Evolutionary conservation across 2,113 vertebrate genomes (phyloP).

Genomic region (Calyptomena viridis): DNA sequence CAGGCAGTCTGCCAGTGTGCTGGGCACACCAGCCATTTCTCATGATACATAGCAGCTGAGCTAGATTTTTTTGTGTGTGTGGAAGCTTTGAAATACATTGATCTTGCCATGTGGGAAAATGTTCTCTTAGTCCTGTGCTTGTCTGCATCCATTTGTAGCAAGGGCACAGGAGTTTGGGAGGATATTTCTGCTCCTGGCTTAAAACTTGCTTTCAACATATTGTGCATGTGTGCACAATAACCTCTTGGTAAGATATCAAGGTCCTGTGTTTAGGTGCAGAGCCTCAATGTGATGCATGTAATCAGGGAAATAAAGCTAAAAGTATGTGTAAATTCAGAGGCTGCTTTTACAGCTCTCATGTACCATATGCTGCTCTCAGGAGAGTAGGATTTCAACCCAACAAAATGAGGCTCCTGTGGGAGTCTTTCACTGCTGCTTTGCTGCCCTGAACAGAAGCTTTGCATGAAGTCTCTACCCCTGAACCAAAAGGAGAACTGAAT

Average conservation of each 20-base stretch:
- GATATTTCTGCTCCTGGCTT: background rate
- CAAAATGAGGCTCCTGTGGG: background rate
- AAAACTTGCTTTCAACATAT: background rate
- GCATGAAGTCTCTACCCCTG: background rate
- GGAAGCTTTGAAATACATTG: background rate
- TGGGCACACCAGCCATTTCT: constrained; percentile 9
- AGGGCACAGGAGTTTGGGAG: background rate
- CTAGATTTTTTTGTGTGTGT: background rate
- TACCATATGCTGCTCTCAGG: background rate
- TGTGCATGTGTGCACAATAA: background rate
- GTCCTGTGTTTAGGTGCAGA: background rate
- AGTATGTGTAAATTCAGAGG: background rate
- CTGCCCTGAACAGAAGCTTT: background rate
- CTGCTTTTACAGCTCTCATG: background rate
- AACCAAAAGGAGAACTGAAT: background rate
- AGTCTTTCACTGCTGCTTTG: background rate
- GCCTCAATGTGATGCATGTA: background rate
- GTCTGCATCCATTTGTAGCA: background rate
- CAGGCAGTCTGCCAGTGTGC: constrained; percentile 57
- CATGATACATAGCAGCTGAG: constrained; percentile 42
- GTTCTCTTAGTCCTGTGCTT: background rate
- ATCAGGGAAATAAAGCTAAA: background rate
- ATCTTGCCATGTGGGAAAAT: background rate
- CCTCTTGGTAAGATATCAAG: background rate
- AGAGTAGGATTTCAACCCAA: background rate